Base-by-base conservation (phyloP, 2,888 invertebrate genomes). In the Amphipyra tragopoginis region DNA sequence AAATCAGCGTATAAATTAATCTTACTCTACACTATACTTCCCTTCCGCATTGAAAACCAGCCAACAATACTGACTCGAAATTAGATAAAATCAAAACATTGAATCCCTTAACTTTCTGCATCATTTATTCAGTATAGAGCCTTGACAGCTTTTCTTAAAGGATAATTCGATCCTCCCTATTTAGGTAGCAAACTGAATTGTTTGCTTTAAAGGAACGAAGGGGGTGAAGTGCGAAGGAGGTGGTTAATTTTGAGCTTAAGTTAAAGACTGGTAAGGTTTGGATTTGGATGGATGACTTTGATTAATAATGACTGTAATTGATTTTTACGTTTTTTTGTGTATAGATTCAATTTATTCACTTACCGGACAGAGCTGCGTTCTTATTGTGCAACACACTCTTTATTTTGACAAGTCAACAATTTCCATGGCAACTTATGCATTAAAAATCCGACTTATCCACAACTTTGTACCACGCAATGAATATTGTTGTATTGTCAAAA, bases 61-160 rank as follows among this genome's bases (percentile, higher is more conserved):
- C 26, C 14, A 42, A 57, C 54, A 57, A 57, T 42, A 33, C 26
- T n/a, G 11, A 29, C 13, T 2, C 15, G 21, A 60, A 65, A 61
- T 72, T 26, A 36, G 15, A 36, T 60, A 43, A 26, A 52, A 66
- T 76, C 54, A 60, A 60, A 57, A 75, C 42, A 75, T 51, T 54
- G 48, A 33, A 60, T 60, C 26, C 26, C 48, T 51, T 57, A 54
- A 54, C 53, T 60, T 65, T 60, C 51, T 48, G 36, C 54, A 61
- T 57, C 56, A 72, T 61, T 72, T 72, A 66, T 66, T 66, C 51
- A 61, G 43, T 44, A 36, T 38, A 14, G 36, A 53, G 39, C 10
- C 36, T 59, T 61, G 55, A 61, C 58, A 59, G 55, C 13, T 40
- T 51, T 58, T 55, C 54, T 48, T 75, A 34, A 45, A 43, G 26